Evolutionary conservation across 2,888 invertebrate species (phyloP).

Genomic region (Conops quadrifasciatus): DNA sequence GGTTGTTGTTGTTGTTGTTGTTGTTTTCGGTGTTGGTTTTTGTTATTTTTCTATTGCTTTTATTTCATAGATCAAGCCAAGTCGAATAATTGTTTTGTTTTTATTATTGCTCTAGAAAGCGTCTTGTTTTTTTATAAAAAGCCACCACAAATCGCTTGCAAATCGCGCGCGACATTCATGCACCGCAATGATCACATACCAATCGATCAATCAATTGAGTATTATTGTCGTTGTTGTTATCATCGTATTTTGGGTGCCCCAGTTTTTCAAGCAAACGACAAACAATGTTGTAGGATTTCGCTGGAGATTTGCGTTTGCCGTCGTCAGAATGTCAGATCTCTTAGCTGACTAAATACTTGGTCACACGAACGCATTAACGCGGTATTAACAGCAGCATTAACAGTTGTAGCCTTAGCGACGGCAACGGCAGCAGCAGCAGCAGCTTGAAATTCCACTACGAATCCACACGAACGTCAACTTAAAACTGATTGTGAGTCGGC

Average conservation of each 20-base stretch:
- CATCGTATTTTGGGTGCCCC: not conserved
- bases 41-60: not conserved
- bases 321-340: too few species aligned
- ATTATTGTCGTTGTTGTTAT: not conserved
- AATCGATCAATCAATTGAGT: not conserved
- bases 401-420: slow-evolving; percentile 5
- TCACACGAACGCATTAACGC: slow-evolving; percentile 1
- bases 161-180: not conserved
- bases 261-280: not conserved
- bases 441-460: slow-evolving; percentile 27
- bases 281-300: too few species aligned
- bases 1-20: not conserved
- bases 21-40: not conserved
- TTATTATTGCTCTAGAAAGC: too few species aligned
- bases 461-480: slow-evolving; percentile 63
- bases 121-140: not conserved
- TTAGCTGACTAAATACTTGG: not conserved
- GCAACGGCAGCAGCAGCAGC: slow-evolving; percentile 17
- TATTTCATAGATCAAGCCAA: not conserved
- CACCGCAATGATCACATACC: not conserved
- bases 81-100: too few species aligned
- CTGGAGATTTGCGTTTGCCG: too few species aligned
- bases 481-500: slow-evolving; percentile 58
- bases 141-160: not conserved
- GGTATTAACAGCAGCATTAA: slow-evolving; percentile 1